Evolutionary conservation across 2,797 vertebrate species (phyloP).

Genomic region (Onychomys torridus): DNA sequence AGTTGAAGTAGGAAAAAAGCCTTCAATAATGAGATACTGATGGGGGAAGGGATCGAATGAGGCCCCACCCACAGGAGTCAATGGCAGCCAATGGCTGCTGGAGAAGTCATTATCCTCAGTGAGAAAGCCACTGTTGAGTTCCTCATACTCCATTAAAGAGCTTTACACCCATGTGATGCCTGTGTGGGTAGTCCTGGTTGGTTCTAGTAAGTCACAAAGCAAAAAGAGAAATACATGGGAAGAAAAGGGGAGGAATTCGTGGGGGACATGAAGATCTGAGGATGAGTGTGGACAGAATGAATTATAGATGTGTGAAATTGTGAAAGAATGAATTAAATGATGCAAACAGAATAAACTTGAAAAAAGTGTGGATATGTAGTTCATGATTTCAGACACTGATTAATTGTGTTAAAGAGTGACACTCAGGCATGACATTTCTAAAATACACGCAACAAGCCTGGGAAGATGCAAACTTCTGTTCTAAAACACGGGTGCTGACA

Average conservation of each 20-base stretch:
- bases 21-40: background rate
- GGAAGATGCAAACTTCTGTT: background rate
- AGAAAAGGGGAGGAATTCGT: background rate
- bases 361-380: too few relatives aligned
- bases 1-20: background rate
- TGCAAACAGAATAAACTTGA: background rate
- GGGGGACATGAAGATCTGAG: background rate
- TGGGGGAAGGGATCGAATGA: background rate
- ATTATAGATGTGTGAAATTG: background rate
- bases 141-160: background rate
- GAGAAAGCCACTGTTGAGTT: background rate
- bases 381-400: background rate
- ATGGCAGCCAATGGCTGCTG: background rate
- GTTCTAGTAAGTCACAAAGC: background rate
- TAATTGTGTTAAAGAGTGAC: background rate
- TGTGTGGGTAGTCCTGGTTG: background rate
- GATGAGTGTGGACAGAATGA: background rate
- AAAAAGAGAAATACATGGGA: background rate
- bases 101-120: background rate
- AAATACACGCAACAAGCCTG: background rate
- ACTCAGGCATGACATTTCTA: too few relatives aligned
- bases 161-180: background rate
- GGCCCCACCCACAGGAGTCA: background rate
- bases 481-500: accelerated
- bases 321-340: background rate